phyloP scores from a whole-genome alignment of 2,888 invertebrate genomes.

The Camptogramma bilineatum region DNA sequence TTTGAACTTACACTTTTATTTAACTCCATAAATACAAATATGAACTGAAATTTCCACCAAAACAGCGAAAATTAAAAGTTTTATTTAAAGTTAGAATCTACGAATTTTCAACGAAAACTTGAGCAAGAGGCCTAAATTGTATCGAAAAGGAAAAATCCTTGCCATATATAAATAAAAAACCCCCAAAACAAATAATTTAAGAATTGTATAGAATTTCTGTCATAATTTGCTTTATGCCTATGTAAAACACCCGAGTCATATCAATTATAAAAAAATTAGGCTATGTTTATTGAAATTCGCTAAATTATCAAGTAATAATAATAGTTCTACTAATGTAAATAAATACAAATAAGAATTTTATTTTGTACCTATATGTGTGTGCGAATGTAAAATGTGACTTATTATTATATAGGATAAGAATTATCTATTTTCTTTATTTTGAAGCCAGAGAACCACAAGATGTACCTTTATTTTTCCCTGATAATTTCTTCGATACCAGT shows the following conservation, averaged over 20 bases:
- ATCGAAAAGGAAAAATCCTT: slow-evolving; percentile 54
- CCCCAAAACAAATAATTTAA: slow-evolving; percentile 41
- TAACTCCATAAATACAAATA: slow-evolving; percentile 28
- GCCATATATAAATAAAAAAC: slow-evolving; percentile 41
- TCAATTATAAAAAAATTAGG: slow-evolving; percentile 72
- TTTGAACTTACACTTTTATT: slow-evolving; percentile 24
- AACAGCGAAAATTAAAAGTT: slow-evolving; percentile 39
- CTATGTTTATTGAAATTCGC: slow-evolving; percentile 69
- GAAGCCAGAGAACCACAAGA: slow-evolving; percentile 32
- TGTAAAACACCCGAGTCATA: slow-evolving; percentile 78
- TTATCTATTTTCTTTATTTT: slow-evolving; percentile 48
- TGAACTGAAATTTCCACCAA: slow-evolving; percentile 44
- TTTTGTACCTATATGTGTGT: slow-evolving; percentile 83
- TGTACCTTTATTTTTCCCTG: slow-evolving; percentile 22
- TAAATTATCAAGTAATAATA: slow-evolving; percentile 58
- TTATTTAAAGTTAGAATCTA: slow-evolving; percentile 45
- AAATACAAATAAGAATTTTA: slow-evolving; percentile 54
- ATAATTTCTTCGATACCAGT: slow-evolving; percentile 15
- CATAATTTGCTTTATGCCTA: slow-evolving; percentile 58
- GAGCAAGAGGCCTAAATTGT: slow-evolving; percentile 61
- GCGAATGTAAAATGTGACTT: slow-evolving; percentile 77
- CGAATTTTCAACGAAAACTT: slow-evolving; percentile 56
- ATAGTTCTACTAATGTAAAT: slow-evolving; percentile 61
- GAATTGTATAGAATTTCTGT: slow-evolving; percentile 52
- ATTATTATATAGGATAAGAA: slow-evolving; percentile 63